Percentiles rank a stretch among this genome's conserved stretches.
These are phyloP conservation scores for Pantherophis alleghaniensis DNA, from an alignment of 2,797 vertebrate genomes.

Conservation along the genomic window DNA sequence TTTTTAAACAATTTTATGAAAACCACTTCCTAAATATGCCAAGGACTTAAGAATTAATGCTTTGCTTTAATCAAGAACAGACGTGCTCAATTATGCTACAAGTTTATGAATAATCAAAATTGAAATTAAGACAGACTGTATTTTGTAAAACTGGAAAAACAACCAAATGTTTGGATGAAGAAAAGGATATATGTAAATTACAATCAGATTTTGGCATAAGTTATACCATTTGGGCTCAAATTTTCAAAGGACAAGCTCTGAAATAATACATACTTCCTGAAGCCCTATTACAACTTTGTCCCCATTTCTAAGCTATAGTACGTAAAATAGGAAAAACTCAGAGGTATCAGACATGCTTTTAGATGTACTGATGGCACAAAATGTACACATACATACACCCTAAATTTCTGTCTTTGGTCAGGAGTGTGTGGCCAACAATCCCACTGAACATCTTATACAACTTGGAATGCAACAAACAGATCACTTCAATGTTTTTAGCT, in stretches of 20 bases:
- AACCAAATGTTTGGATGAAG: not conserved
- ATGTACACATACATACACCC: not conserved
- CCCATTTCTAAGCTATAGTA: not conserved
- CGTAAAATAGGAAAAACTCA: not conserved
- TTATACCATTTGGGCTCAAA: not conserved
- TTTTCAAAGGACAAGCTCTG: not conserved
- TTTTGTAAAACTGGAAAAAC: not conserved
- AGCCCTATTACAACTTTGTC: not conserved
- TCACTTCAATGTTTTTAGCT: not conserved
- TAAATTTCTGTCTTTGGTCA: not conserved
- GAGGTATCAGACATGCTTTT: not conserved
- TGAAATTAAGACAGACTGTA: not conserved
- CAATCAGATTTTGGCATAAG: not conserved
- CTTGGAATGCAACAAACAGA: not conserved
- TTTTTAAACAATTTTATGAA: not conserved
- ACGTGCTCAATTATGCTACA: not conserved
- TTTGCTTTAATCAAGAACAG: not conserved
- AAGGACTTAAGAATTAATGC: not conserved
- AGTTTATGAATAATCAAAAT: constrained; percentile 2
- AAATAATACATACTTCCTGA: not conserved
- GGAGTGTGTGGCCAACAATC: not conserved
- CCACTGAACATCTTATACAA: not conserved
- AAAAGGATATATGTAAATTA: not conserved
- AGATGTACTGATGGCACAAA: not conserved
- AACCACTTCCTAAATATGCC: not conserved